Evolutionary conservation across 2,888 invertebrate genomes (phyloP), one percentile per base, ranked within the genome.

Genomic region (Argynnis bischoffii): DNA sequence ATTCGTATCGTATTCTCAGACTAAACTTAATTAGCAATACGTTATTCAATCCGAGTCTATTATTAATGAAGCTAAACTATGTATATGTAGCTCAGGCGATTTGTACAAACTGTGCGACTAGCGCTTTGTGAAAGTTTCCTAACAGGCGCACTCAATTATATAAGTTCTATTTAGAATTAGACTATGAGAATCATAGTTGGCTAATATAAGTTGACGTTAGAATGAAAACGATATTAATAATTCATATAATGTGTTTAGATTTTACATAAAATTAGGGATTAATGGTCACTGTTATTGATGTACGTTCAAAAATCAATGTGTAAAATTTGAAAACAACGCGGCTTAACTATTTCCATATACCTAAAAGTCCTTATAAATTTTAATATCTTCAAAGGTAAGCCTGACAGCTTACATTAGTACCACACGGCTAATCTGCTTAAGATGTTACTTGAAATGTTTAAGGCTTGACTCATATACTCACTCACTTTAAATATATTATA

Each of bases 361-460:
- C 57, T 63, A 48, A 69, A 55, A 54, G 47, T 57, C 57, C 55
- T 61, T 61, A 75, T 72, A 71, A 64, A 75, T 75, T 73, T 74
- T 74, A 74, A 76, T 75, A 75, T 73, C 77, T 74, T 59, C 63
- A 55, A 55, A 67, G 55, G 67, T 73, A 71, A 74, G 71, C 71
- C 65, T 72, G 64, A 75, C 71, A 71, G 73, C 69, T 70, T 69
- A 69, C 71, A 68, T 74, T 71, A 74, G 71, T 54, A 67, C 67
- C 61, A 66, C 61, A 57, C 31, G 63, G 57, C 41, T 74, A 72
- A 74, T 72, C 74, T 72, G 69, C 71, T 73, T 67, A 70, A 68
- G 74, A 63, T 57, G 69, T 53, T 67, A 55, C 41, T 69, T 67
- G 63, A 70, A 69, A 66, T 68, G 66, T 66, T 73, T 67, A 56